Percentiles rank a stretch among this genome's conserved stretches.
Conservation (phyloP, 2,888 invertebrate genomes). For the Parnassius glacialis region DNA sequence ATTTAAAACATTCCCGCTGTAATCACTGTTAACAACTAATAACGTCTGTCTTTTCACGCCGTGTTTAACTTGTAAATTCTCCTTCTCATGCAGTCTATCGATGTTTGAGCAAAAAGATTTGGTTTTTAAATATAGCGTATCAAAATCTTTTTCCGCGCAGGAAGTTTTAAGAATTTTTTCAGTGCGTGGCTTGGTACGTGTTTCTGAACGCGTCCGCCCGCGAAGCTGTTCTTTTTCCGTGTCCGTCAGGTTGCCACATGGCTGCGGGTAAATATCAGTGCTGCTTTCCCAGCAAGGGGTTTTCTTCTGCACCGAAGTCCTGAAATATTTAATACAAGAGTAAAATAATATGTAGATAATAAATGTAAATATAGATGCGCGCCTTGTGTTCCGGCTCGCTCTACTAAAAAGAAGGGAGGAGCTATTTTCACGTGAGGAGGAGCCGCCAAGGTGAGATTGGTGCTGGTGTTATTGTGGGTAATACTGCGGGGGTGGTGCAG, state of each 20-base stretch:
- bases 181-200: slow-evolving; percentile 77
- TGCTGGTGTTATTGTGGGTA: too few species aligned
- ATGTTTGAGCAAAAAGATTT: slow-evolving; percentile 67
- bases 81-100: slow-evolving; percentile 48
- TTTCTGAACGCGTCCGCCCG: slow-evolving; percentile 85
- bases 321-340: slow-evolving; percentile 34
- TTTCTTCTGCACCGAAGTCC: slow-evolving; percentile 78
- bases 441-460: too few species aligned
- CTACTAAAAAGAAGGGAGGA: too few species aligned
- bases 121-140: slow-evolving; percentile 83
- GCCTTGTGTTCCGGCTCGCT: too few species aligned
- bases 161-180: slow-evolving; percentile 56
- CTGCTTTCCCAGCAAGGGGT: slow-evolving; percentile 91
- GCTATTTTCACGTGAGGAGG: too few species aligned
- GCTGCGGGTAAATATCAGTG: slow-evolving; percentile 89
- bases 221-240: slow-evolving; percentile 85
- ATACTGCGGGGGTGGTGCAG: too few species aligned
- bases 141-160: slow-evolving; percentile 87
- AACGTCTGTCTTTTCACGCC: slow-evolving; percentile 81
- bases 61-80: slow-evolving; percentile 36
- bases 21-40: slow-evolving; percentile 86
- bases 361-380: too few species aligned
- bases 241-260: slow-evolving; percentile 90
- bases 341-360: too few species aligned
- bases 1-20: slow-evolving; percentile 77